These are phyloP conservation scores for Caretta caretta DNA, from an alignment of 2,113 vertebrate species.

Conservation along the genomic window DNA sequence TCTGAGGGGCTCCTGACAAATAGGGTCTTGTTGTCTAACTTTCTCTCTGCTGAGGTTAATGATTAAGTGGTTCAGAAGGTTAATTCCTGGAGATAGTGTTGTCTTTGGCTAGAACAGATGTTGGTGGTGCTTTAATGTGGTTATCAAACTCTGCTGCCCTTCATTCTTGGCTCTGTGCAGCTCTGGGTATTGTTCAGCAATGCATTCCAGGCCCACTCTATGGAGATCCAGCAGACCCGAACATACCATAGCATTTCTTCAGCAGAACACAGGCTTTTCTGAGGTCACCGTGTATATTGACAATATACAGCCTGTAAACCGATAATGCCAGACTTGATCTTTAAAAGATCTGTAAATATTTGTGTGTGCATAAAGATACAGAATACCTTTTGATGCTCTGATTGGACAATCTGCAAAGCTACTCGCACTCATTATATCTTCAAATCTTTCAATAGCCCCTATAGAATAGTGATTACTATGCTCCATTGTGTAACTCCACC, in stretches of 20 bases:
- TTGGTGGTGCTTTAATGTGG: slow-evolving; percentile 97
- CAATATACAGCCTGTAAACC: slow-evolving; percentile 44
- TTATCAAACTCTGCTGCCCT: slow-evolving; percentile 96
- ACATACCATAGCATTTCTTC: slow-evolving; percentile 80
- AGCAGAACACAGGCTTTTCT: slow-evolving; percentile 72
- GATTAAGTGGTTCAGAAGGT: slow-evolving; percentile 93
- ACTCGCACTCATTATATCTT: background rate
- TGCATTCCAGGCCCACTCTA: slow-evolving; percentile 90
- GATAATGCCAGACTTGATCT: slow-evolving; percentile 38
- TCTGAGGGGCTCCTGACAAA: slow-evolving; percentile 90
- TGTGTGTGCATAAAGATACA: slow-evolving; percentile 33
- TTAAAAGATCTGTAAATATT: slow-evolving; percentile 60
- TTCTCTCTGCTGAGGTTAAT: slow-evolving; percentile 92
- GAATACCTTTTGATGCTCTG: background rate
- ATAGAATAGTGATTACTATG: background rate
- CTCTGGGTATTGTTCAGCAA: slow-evolving; percentile 83
- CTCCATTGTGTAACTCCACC: background rate
- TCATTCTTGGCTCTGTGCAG: slow-evolving; percentile 85
- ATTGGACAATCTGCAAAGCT: slow-evolving; percentile 30
- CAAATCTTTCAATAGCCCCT: slow-evolving; percentile 21
- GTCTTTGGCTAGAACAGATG: slow-evolving; percentile 97
- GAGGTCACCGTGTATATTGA: slow-evolving; percentile 77
- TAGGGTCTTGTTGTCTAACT: slow-evolving; percentile 93
- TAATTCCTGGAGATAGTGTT: slow-evolving; percentile 93
- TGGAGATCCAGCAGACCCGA: slow-evolving; percentile 87